phyloP scores from a whole-genome alignment of 2,113 vertebrate genomes.

The Engystomops pustulosus region DNA sequence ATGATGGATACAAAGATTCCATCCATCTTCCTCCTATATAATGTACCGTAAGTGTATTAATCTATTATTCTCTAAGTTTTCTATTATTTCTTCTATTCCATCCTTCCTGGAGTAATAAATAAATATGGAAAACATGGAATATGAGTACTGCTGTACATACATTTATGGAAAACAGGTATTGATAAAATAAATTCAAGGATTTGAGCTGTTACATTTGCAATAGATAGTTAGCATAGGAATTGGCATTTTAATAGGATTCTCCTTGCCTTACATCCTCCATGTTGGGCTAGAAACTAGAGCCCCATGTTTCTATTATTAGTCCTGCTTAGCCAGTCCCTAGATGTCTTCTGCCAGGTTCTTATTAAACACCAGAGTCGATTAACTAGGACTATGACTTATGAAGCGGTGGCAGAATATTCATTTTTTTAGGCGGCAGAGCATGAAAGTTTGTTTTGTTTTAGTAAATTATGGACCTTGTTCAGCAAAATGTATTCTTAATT shows the following conservation, averaged over 20 bases:
- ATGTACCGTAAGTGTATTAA: too few species aligned
- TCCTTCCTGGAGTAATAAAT: too few species aligned
- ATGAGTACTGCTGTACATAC: too few species aligned
- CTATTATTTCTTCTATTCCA: too few species aligned
- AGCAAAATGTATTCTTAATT: slow-evolving; percentile 15
- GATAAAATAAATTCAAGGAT: too few species aligned
- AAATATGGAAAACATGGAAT: too few species aligned
- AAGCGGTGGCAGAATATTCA: slow-evolving; percentile 4
- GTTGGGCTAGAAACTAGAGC: too few species aligned
- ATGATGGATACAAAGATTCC: too few species aligned
- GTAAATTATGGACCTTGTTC: neutral
- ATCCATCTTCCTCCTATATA: too few species aligned
- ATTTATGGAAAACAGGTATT: too few species aligned
- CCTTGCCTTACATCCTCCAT: neutral
- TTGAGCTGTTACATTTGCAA: neutral
- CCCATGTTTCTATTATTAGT: neutral
- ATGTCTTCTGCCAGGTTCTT: neutral
- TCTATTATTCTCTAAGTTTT: too few species aligned
- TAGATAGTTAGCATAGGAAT: neutral
- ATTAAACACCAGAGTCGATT: neutral
- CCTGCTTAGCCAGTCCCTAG: neutral
- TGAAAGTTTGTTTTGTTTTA: slow-evolving; percentile 27
- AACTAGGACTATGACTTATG: neutral
- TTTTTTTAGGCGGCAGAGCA: slow-evolving; percentile 4
- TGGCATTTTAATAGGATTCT: too few species aligned